Evolutionary conservation across 1,140 invertebrate genomes (phyloP).

Genomic region (Papilio glaucus): DNA sequence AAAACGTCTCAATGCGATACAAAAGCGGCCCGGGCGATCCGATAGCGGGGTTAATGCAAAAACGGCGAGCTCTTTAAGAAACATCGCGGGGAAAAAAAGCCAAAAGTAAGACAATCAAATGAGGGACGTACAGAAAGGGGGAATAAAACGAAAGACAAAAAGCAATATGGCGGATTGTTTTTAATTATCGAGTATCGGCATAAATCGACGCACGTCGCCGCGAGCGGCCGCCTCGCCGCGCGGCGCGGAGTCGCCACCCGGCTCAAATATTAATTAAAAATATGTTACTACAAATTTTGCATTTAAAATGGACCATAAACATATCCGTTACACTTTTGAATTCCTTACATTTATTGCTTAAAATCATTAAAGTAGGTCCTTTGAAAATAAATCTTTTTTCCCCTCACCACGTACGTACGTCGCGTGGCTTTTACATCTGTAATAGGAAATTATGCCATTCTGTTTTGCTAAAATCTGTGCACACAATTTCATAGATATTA

Average conservation of each 20-base stretch:
- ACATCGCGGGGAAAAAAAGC: slow-evolving; percentile 59
- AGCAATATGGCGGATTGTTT: slow-evolving; percentile 82
- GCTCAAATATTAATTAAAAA: slow-evolving; percentile 29
- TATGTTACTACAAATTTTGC: slow-evolving; percentile 30
- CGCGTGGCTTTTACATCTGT: too few species aligned
- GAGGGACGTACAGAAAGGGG: slow-evolving; percentile 78
- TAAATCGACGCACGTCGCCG: slow-evolving; percentile 80
- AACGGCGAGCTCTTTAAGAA: slow-evolving; percentile 60
- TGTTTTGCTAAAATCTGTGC: too few species aligned
- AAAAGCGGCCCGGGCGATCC: slow-evolving; percentile 61
- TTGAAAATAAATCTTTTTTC: not conserved
- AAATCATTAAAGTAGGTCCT: slow-evolving; percentile 5
- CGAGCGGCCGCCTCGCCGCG: slow-evolving; percentile 61
- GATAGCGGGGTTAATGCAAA: slow-evolving; percentile 71
- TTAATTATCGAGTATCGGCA: slow-evolving; percentile 83
- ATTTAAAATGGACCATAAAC: slow-evolving; percentile 27
- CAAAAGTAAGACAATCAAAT: slow-evolving; percentile 79
- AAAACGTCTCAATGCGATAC: slow-evolving; percentile 71
- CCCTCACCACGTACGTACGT: too few species aligned
- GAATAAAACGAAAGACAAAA: slow-evolving; percentile 77
- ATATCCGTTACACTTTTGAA: slow-evolving; percentile 12
- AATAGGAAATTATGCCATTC: too few species aligned
- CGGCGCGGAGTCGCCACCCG: slow-evolving; percentile 44
- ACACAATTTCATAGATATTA: too few species aligned
- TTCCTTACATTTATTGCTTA: slow-evolving; percentile 1